Evolutionary conservation across 23 tunicate species (phyloP).

Genomic region (Ascidia mentula): DNA sequence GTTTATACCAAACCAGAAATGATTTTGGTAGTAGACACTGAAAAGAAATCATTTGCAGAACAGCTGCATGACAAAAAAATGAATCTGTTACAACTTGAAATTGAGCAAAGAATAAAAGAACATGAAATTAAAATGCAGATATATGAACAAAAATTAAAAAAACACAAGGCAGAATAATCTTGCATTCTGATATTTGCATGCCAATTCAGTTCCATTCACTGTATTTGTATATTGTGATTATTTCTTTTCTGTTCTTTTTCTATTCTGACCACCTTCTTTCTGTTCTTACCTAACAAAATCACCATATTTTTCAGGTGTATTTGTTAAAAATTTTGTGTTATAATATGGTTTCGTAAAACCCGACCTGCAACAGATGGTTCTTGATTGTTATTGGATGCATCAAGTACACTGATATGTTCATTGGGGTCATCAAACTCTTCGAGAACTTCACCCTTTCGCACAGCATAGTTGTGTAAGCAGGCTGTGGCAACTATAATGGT

Average conservation of each 20-base stretch:
- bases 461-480: conserved; percentile 21
- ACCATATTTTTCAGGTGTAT: background rate
- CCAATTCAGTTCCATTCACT: background rate
- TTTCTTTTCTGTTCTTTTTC: background rate
- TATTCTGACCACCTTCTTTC: background rate
- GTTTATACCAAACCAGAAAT: conserved; percentile 5
- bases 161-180: background rate
- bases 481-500: conserved; percentile 11
- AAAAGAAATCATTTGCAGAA: background rate
- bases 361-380: background rate
- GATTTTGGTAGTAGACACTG: background rate
- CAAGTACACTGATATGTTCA: background rate
- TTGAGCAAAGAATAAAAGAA: background rate
- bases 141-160: background rate
- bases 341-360: conserved; percentile 1
- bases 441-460: background rate
- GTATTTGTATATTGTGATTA: background rate
- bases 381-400: background rate
- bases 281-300: background rate
- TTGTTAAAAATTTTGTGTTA: background rate
- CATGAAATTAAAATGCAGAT: background rate
- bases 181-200: background rate
- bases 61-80: conserved; percentile 2
- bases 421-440: background rate
- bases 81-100: background rate